Conservation (phyloP, 2,797 vertebrate species). For the Nothura maculosa region DNA sequence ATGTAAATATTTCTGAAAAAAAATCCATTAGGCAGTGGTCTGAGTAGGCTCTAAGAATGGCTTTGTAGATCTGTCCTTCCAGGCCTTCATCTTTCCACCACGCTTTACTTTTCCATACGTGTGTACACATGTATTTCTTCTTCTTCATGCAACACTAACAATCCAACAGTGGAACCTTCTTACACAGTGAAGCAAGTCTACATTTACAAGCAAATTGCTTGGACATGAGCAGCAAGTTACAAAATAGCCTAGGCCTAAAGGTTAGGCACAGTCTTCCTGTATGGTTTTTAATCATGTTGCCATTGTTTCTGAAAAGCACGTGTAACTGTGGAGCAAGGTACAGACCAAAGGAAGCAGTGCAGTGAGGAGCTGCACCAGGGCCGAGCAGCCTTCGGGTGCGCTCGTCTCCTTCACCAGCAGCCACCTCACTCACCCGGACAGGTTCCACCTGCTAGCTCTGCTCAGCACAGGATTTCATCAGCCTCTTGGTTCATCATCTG, state of each 20-base stretch:
- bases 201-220: background rate
- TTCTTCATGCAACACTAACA: background rate
- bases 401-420: background rate
- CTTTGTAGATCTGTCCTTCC: background rate
- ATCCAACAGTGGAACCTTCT: background rate
- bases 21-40: background rate
- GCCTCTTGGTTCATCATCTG: background rate
- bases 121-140: background rate
- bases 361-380: background rate
- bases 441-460: background rate
- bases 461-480: background rate
- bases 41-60: background rate
- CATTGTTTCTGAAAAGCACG: background rate
- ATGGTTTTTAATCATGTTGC: background rate
- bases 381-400: accelerated
- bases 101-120: background rate
- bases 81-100: background rate
- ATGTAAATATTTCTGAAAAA: background rate
- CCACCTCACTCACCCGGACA: background rate
- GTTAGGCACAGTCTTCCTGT: background rate
- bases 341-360: background rate
- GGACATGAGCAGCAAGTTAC: background rate
- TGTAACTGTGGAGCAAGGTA: background rate
- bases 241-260: background rate
- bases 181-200: background rate